Evolutionary conservation across 2,888 invertebrate genomes (phyloP).

Genomic region (Fragum fragum): DNA sequence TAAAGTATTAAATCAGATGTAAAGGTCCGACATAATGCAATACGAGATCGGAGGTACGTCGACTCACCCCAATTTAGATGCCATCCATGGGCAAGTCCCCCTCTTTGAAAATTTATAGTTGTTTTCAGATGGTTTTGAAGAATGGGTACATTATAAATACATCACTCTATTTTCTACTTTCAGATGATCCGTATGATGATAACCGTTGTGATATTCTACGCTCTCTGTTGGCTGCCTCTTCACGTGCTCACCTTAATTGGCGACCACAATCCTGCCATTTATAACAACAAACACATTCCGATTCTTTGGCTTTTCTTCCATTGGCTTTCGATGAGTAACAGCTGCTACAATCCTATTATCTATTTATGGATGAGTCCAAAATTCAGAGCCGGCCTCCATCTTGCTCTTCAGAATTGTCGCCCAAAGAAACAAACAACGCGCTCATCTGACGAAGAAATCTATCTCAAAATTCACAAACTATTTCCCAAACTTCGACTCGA

Average conservation of each 20-base stretch:
- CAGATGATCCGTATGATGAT: slow-evolving; percentile 78
- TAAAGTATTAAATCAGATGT: too few species aligned
- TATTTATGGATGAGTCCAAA: slow-evolving; percentile 78
- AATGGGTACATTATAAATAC: too few species aligned
- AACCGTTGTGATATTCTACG: slow-evolving; percentile 76
- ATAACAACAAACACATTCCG: slow-evolving; percentile 69
- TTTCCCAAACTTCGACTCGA: slow-evolving; percentile 49
- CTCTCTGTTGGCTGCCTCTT: slow-evolving; percentile 76
- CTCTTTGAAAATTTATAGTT: too few species aligned
- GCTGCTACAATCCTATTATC: slow-evolving; percentile 75
- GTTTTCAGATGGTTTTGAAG: too few species aligned
- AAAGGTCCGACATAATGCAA: too few species aligned
- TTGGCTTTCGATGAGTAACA: slow-evolving; percentile 78
- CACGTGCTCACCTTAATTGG: slow-evolving; percentile 72
- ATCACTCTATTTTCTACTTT: slow-evolving; percentile 24
- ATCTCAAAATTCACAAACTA: slow-evolving; percentile 52
- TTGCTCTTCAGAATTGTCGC: slow-evolving; percentile 67
- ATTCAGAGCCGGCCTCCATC: slow-evolving; percentile 70
- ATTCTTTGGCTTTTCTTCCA: slow-evolving; percentile 74
- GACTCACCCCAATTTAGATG: too few species aligned
- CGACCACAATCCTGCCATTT: slow-evolving; percentile 70
- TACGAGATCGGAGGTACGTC: too few species aligned
- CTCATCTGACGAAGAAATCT: slow-evolving; percentile 68
- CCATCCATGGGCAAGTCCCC: too few species aligned
- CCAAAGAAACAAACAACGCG: slow-evolving; percentile 52